Evolutionary conservation across 2,888 invertebrate species (phyloP).

Genomic region (Plutella xylostella): DNA sequence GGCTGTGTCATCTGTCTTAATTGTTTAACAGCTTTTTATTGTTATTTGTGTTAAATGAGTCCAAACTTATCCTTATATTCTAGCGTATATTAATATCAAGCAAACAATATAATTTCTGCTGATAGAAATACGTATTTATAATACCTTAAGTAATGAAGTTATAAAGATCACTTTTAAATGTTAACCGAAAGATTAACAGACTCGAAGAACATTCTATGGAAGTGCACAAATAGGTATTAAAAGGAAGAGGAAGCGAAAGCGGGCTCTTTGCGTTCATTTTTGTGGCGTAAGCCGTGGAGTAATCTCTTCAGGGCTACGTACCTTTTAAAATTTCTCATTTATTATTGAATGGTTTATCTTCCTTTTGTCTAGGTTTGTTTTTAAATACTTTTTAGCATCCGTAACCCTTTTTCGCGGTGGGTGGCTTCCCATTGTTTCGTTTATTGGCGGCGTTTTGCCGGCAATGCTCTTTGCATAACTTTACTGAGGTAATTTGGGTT

Average conservation of each 20-base stretch:
- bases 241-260: constrained; percentile 39
- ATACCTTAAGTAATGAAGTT: too few relatives aligned
- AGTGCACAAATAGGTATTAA: constrained; percentile 9
- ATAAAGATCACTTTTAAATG: too few relatives aligned
- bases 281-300: constrained; percentile 30
- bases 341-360: constrained; percentile 35
- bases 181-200: not conserved
- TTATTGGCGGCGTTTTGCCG: constrained; percentile 42
- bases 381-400: constrained; percentile 37
- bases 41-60: constrained; percentile 26
- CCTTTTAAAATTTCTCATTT: constrained; percentile 40
- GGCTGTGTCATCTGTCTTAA: constrained; percentile 46
- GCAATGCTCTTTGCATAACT: constrained; percentile 47
- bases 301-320: constrained; percentile 27
- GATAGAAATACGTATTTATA: too few relatives aligned
- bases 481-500: constrained; percentile 13
- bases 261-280: constrained; percentile 33
- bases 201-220: not conserved
- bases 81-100: too few relatives aligned
- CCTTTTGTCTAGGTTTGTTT: constrained; percentile 43
- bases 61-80: too few relatives aligned
- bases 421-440: constrained; percentile 47
- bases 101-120: too few relatives aligned
- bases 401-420: constrained; percentile 45
- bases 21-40: constrained; percentile 45